A percentile compares a stretch with the other conserved stretches of the same genome.
Evolutionary conservation across 2,113 vertebrate genomes (phyloP).

Genomic region (Paracanthobrama guichenoti): DNA sequence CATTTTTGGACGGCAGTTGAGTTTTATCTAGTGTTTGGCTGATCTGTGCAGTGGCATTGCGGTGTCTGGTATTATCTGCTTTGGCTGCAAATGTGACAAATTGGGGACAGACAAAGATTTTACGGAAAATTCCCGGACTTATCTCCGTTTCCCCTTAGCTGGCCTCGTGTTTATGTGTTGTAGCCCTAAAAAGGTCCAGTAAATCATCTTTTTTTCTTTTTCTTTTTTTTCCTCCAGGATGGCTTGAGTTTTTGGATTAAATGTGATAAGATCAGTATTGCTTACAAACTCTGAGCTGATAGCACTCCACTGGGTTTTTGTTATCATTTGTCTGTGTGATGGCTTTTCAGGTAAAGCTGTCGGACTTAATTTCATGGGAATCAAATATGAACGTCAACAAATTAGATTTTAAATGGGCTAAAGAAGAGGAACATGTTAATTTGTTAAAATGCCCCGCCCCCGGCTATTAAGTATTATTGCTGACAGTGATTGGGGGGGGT

Average conservation of each 20-base stretch:
- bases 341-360: background rate
- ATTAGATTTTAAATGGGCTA: background rate
- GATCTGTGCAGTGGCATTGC: slow-evolving; percentile 24
- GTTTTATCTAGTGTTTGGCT: slow-evolving; percentile 40
- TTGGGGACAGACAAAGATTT: slow-evolving; percentile 47
- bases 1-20: slow-evolving; percentile 37
- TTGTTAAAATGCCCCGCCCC: background rate
- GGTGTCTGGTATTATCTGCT: slow-evolving; percentile 32
- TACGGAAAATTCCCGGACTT: slow-evolving; percentile 15
- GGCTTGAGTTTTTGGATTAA: slow-evolving; percentile 14
- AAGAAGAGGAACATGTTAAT: background rate
- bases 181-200: background rate
- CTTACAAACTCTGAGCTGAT: background rate
- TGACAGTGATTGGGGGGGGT: background rate
- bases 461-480: background rate
- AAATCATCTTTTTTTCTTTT: slow-evolving; percentile 3
- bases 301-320: background rate
- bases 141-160: slow-evolving; percentile 7
- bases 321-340: slow-evolving; percentile 2
- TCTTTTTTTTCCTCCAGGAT: slow-evolving; percentile 1
- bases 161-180: slow-evolving; percentile 5
- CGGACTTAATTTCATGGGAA: background rate
- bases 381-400: background rate
- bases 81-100: slow-evolving; percentile 35
- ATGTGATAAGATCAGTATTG: slow-evolving; percentile 30